Evolutionary conservation across 1,140 invertebrate species (phyloP).

Genomic region (Octopus bimaculoides): DNA sequence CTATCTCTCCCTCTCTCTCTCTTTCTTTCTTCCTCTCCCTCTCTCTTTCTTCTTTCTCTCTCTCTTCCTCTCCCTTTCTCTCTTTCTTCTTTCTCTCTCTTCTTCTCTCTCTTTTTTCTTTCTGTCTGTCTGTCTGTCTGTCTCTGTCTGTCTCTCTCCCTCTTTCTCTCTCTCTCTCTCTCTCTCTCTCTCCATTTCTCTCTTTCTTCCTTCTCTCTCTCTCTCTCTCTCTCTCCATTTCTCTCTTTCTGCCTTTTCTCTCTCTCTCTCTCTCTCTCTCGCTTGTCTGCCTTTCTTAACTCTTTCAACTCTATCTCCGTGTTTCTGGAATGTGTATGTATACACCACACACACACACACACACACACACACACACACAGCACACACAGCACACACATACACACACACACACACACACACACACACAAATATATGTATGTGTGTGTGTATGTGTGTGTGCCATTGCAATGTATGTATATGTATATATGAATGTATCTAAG

Average conservation of each 20-base stretch:
- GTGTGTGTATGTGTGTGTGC: no score
- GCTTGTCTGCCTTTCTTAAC: no score
- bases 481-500: no score
- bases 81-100: neutral
- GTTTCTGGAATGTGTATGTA: no score
- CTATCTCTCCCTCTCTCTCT: neutral
- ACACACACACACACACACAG: no score
- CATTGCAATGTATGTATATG: no score
- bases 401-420: no score
- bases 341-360: no score
- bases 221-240: neutral
- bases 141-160: neutral
- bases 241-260: neutral
- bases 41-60: neutral
- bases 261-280: neutral
- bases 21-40: neutral
- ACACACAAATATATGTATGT: no score
- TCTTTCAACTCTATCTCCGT: no score
- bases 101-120: neutral
- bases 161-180: no score
- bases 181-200: neutral
- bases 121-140: neutral
- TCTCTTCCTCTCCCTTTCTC: neutral
- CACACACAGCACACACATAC: no score
- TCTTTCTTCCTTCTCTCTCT: neutral